Base-by-base conservation (phyloP, 2,888 invertebrate genomes). In the Micropterix aruncella region DNA sequence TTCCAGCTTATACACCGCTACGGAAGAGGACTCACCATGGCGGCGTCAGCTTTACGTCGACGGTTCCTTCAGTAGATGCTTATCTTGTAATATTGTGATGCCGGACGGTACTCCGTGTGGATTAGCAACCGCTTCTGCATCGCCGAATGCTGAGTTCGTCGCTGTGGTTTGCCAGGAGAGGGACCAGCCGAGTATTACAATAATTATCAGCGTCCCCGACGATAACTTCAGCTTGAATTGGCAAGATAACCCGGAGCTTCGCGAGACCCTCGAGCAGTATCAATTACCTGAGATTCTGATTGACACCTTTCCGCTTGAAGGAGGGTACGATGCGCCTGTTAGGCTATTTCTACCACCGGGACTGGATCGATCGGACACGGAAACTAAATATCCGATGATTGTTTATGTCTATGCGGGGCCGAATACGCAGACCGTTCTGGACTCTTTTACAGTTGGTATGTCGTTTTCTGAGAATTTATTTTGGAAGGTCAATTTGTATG, bases 361-460 rank as follows among this genome's bases (percentile, higher is more conserved):
- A 18, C 66, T 86, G 18, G 66, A 81, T 54, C 61, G 77, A 38
- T 67, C 70, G 50, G 72, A 76, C 48, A 59, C 57, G 3, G 54
- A 51, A 1, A 65, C 62, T 2, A 72, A 70, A 44, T 87, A 87
- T 57, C 81, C 88, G 0, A 60, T 86, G 62, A 67, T 88, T 15
- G 80, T 83, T 52, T 71, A 80, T 50, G 84, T 87, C 60, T 87
- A 94, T 60, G 91, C 80, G 1, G 94, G 93, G 0, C 94, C 94
- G 3, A 81, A 84, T 50, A 82, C 84, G 0, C 87, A 86, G 50
- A 75, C 77, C 18, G 84, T 92, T 1, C 77, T 65, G 3, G 83
- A 88, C 44, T 63, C 67, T 0, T 88, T 82, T 51, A 63, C 68
- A 19, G 66, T 83, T 18, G 78, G 76, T 61, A 45, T 61, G 66